phyloP scores from a whole-genome alignment of 2,797 vertebrate species.

The Nannoperca australis region DNA sequence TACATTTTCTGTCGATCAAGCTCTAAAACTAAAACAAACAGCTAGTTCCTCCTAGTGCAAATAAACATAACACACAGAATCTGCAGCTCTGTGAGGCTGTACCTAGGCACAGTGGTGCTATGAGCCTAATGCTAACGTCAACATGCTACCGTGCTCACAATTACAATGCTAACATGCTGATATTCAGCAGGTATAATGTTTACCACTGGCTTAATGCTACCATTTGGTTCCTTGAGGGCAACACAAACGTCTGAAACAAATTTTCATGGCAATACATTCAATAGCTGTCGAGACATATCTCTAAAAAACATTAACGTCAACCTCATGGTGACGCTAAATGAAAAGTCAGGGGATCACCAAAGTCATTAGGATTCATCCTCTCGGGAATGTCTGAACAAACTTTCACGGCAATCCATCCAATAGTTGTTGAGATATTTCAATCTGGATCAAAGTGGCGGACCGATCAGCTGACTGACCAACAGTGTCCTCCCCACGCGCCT shows the following conservation, averaged over 20 bases:
- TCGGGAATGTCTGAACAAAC: neutral
- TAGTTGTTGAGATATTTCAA: neutral
- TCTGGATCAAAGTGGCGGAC: neutral
- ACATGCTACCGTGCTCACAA: too few species aligned
- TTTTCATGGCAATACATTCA: too few species aligned
- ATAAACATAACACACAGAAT: neutral
- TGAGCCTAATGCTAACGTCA: neutral
- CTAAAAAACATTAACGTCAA: neutral
- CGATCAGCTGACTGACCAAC: neutral
- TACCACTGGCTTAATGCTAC: neutral
- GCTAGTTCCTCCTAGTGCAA: conserved; percentile 10
- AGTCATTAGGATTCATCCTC: neutral
- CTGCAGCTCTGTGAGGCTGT: neutral
- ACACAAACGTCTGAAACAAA: neutral
- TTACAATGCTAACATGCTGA: neutral
- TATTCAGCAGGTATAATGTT: neutral
- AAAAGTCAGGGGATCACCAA: neutral
- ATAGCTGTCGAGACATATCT: too few species aligned
- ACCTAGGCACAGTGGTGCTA: neutral
- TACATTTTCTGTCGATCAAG: neutral
- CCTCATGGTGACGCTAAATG: neutral
- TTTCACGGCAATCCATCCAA: neutral
- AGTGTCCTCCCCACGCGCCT: too few species aligned
- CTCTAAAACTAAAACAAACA: neutral
- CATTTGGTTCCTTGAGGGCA: neutral